A percentile compares a stretch with the other conserved stretches of the same genome.
Conservation (phyloP, 2,888 invertebrate species). For the Luperina nickerlii region DNA sequence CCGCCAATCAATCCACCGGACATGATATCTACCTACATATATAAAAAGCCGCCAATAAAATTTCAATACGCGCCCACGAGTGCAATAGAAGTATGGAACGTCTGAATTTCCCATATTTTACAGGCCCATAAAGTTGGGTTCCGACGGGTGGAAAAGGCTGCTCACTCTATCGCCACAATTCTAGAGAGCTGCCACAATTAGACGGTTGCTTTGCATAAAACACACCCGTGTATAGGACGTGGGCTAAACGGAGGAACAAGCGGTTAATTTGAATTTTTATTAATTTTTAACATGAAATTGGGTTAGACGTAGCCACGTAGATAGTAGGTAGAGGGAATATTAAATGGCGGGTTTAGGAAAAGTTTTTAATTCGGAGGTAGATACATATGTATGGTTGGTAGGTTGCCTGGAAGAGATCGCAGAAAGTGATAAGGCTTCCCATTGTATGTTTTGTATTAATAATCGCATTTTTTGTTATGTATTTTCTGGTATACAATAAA, state of each 20-base stretch:
- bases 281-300: constrained; percentile 23
- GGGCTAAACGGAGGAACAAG: constrained; percentile 66
- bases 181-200: constrained; percentile 81
- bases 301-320: constrained; percentile 5
- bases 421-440: too few relatives aligned
- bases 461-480: too few relatives aligned
- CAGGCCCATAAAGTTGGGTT: constrained; percentile 69
- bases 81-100: constrained; percentile 56
- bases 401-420: too few relatives aligned
- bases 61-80: constrained; percentile 50
- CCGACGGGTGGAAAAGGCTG: constrained; percentile 73
- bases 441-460: too few relatives aligned
- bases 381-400: too few relatives aligned
- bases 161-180: constrained; percentile 75
- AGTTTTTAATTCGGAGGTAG: not conserved
- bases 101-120: constrained; percentile 71
- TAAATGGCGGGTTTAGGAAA: constrained; percentile 9
- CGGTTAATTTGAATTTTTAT: constrained; percentile 50
- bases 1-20: constrained; percentile 38
- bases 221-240: constrained; percentile 69
- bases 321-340: not conserved
- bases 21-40: constrained; percentile 43
- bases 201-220: constrained; percentile 84
- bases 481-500: too few relatives aligned
- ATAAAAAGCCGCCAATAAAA: constrained; percentile 59